Conservation (phyloP, 2,888 invertebrate genomes). For the Cephus rjabovi region DNA sequence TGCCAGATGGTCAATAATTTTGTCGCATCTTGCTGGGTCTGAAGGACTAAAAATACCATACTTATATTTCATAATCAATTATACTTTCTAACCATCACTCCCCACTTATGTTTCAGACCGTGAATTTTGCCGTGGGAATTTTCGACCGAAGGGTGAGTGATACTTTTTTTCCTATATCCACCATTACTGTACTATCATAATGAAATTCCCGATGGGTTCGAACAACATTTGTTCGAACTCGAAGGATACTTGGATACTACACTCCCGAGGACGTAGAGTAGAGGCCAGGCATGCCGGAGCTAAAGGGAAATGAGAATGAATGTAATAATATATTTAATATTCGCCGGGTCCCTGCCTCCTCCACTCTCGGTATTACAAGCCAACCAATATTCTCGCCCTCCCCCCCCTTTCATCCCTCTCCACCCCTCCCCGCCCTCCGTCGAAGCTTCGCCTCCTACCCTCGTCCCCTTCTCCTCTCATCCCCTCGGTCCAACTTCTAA, state of each 20-base stretch:
- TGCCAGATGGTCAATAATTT: no score
- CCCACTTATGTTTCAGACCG: no score
- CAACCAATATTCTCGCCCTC: conserved; percentile 63
- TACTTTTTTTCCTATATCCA: neutral
- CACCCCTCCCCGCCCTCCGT: conserved; percentile 11
- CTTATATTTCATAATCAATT: no score
- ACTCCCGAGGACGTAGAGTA: conserved; percentile 30
- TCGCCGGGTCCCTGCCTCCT: conserved; percentile 57
- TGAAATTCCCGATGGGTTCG: no score
- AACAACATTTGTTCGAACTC: conserved; percentile 27
- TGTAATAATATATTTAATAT: conserved; percentile 66
- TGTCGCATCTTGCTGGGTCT: no score
- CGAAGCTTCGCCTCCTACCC: no score
- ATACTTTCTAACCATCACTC: no score
- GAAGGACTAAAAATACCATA: no score
- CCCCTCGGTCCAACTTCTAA: conserved; percentile 7
- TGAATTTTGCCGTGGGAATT: neutral
- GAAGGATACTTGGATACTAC: conserved; percentile 38
- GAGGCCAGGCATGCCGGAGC: conserved; percentile 41
- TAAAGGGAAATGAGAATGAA: conserved; percentile 64
- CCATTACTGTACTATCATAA: no score
- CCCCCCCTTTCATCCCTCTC: conserved; percentile 32
- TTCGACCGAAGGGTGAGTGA: neutral
- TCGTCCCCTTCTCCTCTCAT: conserved; percentile 12
- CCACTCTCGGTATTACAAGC: conserved; percentile 62